Base-by-base conservation (phyloP, 2,113 vertebrate species). In the Pungitius pungitius region DNA sequence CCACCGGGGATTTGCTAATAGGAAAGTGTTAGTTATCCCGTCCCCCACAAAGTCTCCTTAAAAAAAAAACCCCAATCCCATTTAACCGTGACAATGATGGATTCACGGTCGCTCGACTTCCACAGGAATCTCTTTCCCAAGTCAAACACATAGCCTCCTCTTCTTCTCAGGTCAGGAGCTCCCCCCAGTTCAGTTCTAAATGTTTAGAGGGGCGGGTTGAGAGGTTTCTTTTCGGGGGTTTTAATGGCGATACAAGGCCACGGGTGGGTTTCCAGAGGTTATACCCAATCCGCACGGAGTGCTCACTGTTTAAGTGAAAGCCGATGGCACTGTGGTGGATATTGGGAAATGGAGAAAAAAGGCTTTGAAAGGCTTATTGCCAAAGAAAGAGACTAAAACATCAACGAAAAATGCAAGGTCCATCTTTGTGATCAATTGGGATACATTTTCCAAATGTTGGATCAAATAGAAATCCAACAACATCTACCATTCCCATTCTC, bases 51-150 rank as follows among this genome's bases (percentile, higher is more conserved):
- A 79, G 65, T 77, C 68, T 73, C 77, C 74, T 47, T 75, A 78
- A 78, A 75, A 30, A 55, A 78, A 78, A 75, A 30, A 55, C 61
- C 42, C 73, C 26, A 3, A 67, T 84, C 80, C 77, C 33, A 83
- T 87, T 85, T 84, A 90, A 84, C 33, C 1, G 15, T 85, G 93
- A 93, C 93, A 94, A 78, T 94, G 94, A 95, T 94, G 92, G 93
- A 95, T 96, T 88, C 75, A 82, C 80, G 51, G 69, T 74, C 64
- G 79, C 83, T 75, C 77, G 87, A 82, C 78, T 85, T 88, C 88
- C 87, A 85, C 86, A 91, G 77, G 77, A 88, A 83, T 77, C 80
- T 85, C 52, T 49, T 39, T 82, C 77, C 61, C 73, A 72, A 80
- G 78, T 65, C 73, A 88, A 86, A 91, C 81, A 85, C 73, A 68